Conservation (phyloP, 2,113 vertebrate genomes). For the Zootoca vivipara region DNA sequence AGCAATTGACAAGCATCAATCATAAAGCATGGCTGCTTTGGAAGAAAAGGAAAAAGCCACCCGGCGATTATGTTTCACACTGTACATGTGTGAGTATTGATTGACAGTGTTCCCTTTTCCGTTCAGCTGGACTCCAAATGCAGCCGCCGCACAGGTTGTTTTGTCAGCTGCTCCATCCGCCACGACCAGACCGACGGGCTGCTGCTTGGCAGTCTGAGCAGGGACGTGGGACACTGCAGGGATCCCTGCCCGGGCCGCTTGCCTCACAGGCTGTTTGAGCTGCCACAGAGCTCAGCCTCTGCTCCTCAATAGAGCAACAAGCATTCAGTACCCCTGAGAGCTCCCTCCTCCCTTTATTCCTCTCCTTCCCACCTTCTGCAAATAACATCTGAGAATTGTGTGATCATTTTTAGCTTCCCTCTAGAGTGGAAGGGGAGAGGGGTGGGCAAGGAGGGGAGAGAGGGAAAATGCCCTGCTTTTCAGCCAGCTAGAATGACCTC, state of each 20-base stretch:
- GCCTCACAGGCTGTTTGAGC: neutral
- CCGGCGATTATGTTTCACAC: slow-evolving; percentile 44
- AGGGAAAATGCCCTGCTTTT: slow-evolving; percentile 36
- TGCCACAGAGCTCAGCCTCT: rapidly evolving
- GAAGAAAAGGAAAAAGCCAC: neutral
- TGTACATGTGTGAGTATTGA: slow-evolving; percentile 47
- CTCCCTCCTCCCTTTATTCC: slow-evolving; percentile 2
- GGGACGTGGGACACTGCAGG: neutral
- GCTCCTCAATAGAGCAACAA: neutral
- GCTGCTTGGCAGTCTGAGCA: neutral
- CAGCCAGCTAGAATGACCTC: slow-evolving; percentile 1
- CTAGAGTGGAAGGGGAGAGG: neutral
- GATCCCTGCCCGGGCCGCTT: slow-evolving; percentile 22
- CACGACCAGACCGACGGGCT: neutral
- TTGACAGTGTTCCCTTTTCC: slow-evolving; percentile 62
- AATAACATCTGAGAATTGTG: slow-evolving; percentile 57
- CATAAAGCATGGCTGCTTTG: neutral
- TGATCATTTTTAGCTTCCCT: slow-evolving; percentile 40
- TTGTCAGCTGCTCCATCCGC: slow-evolving; percentile 74
- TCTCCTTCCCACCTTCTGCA: slow-evolving; percentile 19
- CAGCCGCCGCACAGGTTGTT: slow-evolving; percentile 65
- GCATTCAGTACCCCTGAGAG: slow-evolving; percentile 44
- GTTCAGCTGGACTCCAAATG: slow-evolving; percentile 17
- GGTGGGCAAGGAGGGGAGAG: slow-evolving; percentile 4
- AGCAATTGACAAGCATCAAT: slow-evolving; percentile 50